Evolutionary conservation across 1,140 invertebrate species (phyloP).

Genomic region (Scaptomyza pallida): DNA sequence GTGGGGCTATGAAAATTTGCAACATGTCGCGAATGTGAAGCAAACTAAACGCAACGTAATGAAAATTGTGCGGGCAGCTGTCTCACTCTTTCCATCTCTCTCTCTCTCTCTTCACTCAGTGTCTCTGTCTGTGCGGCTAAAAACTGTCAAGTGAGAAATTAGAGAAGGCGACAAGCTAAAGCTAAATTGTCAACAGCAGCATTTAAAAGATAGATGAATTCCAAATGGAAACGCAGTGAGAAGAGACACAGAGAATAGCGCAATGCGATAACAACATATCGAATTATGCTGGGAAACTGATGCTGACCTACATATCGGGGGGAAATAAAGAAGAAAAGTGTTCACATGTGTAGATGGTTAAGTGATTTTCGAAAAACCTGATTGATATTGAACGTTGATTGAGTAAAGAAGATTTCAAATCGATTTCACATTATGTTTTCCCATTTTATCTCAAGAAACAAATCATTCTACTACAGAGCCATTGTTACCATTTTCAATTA

Average conservation of each 20-base stretch:
- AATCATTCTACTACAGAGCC: too few species aligned
- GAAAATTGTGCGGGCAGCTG: conserved; percentile 52
- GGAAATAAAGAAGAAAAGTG: background rate
- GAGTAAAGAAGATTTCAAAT: too few species aligned
- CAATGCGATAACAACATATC: conserved; percentile 15
- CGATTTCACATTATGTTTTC: too few species aligned
- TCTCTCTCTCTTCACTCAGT: too few species aligned
- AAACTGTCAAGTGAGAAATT: conserved; percentile 47
- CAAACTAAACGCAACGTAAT: conserved; percentile 42
- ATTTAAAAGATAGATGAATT: conserved; percentile 36
- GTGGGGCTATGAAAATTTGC: conserved; percentile 37
- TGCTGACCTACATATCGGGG: conserved; percentile 18
- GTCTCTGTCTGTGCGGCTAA: conserved; percentile 19
- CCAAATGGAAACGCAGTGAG: conserved; percentile 10
- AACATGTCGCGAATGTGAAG: conserved; percentile 41
- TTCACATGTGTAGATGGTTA: too few species aligned
- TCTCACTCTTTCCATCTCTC: background rate
- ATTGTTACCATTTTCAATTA: too few species aligned
- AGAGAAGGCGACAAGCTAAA: conserved; percentile 39
- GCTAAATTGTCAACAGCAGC: conserved; percentile 49
- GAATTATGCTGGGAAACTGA: conserved; percentile 28
- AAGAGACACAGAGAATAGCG: conserved; percentile 1
- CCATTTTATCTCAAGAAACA: too few species aligned
- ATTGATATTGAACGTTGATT: too few species aligned
- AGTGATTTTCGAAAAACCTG: too few species aligned